Evolutionary conservation across 2,888 invertebrate genomes (phyloP).

Genomic region (Latrodectus elegans): DNA sequence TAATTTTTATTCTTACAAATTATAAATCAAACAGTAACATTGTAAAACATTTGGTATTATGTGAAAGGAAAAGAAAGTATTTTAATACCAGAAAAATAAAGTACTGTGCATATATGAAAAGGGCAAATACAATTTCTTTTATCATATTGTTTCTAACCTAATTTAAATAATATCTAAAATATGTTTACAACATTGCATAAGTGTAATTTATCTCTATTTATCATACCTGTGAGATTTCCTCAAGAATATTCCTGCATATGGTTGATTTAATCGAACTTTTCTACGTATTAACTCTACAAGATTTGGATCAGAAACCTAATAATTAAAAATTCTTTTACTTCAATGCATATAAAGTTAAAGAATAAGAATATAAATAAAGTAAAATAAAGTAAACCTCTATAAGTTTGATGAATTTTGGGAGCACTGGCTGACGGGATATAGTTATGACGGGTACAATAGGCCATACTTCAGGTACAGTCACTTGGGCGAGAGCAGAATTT

Average conservation of each 20-base stretch:
- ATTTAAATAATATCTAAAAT: too few relatives aligned
- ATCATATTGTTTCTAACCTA: too few relatives aligned
- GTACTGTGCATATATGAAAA: too few relatives aligned
- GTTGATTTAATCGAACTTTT: slow-evolving; percentile 96
- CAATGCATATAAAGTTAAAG: background rate
- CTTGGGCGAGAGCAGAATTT: slow-evolving; percentile 81
- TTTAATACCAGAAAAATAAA: too few relatives aligned
- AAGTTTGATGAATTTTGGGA: slow-evolving; percentile 97
- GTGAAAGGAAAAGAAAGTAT: too few relatives aligned
- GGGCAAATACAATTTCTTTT: too few relatives aligned
- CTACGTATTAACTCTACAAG: slow-evolving; percentile 91
- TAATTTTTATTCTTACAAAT: too few relatives aligned
- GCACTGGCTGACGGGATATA: slow-evolving; percentile 94
- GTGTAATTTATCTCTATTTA: background rate
- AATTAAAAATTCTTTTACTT: background rate
- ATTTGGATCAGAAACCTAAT: slow-evolving; percentile 74
- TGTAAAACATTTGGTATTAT: too few relatives aligned
- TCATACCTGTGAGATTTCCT: slow-evolving; percentile 88
- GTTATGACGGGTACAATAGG: slow-evolving; percentile 97
- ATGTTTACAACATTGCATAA: too few relatives aligned
- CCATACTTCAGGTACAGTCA: slow-evolving; percentile 96
- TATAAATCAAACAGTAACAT: too few relatives aligned
- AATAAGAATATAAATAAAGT: background rate
- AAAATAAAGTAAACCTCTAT: slow-evolving; percentile 83
- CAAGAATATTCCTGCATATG: slow-evolving; percentile 97